These are phyloP conservation scores for Ovis canadensis DNA, from an alignment of 2,113 vertebrate genomes.

Conservation along the genomic window DNA sequence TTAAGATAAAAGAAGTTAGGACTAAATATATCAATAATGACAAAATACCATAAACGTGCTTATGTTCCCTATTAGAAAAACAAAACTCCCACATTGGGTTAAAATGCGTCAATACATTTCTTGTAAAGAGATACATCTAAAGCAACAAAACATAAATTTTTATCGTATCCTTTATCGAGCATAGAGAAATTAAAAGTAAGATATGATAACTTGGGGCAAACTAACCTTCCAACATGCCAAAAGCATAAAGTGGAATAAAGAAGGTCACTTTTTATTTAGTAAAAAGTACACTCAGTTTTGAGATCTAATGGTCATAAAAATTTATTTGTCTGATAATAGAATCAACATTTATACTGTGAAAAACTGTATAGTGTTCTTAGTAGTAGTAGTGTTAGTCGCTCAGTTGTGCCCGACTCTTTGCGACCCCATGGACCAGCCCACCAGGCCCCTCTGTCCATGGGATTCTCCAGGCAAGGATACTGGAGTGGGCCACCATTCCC, in stretches of 20 bases:
- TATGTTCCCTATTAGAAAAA: not conserved
- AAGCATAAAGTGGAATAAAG: not conserved
- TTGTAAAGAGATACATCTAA: not conserved
- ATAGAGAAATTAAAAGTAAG: not conserved
- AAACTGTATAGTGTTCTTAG: not conserved
- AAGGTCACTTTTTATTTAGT: not conserved
- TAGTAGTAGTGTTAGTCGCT: too few species aligned
- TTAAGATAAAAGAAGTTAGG: not conserved
- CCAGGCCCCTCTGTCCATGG: too few species aligned
- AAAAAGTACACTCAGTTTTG: not conserved
- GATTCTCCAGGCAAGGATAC: too few species aligned
- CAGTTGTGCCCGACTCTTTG: fast-evolving
- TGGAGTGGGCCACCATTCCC: too few species aligned
- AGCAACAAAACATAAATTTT: not conserved
- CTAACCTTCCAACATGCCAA: not conserved
- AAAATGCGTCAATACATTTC: not conserved
- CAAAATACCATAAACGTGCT: not conserved
- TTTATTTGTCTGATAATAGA: not conserved
- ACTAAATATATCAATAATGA: not conserved
- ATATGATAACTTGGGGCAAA: not conserved
- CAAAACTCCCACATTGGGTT: not conserved
- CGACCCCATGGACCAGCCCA: too few species aligned
- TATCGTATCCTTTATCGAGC: not conserved
- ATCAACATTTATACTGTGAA: not conserved
- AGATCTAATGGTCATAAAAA: not conserved